phyloP scores from a whole-genome alignment of 2,797 vertebrate species.

The Psittacula derbiana region DNA sequence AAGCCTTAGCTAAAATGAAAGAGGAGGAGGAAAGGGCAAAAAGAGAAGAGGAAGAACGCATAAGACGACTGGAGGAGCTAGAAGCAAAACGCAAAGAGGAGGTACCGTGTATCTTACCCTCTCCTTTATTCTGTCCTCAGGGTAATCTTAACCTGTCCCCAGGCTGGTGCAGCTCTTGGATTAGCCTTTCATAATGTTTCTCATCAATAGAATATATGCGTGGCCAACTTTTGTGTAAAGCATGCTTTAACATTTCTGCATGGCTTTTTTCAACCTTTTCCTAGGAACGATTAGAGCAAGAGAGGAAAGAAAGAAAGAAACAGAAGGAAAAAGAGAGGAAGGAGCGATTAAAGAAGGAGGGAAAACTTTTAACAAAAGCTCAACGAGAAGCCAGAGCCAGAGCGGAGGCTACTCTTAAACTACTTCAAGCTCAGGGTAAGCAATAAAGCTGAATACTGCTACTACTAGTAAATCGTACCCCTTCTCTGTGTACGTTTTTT shows the following conservation, averaged over 20 bases:
- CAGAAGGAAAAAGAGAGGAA: conserved; percentile 98
- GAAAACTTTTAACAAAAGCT: conserved; percentile 92
- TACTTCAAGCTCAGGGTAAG: conserved; percentile 94
- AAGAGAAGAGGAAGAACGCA: conserved; percentile 88
- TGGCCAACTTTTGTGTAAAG: not conserved
- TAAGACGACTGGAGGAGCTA: conserved; percentile 84
- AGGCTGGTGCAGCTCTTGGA: not conserved
- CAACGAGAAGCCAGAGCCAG: conserved; percentile 91
- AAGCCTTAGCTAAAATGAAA: conserved; percentile 93
- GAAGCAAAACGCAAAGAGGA: conserved; percentile 91
- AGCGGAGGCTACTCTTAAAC: conserved; percentile 88
- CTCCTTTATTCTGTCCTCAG: not conserved
- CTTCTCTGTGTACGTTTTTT: not conserved
- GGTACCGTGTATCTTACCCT: conserved; percentile 71
- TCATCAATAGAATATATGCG: not conserved
- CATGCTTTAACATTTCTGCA: not conserved
- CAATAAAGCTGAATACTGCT: not conserved
- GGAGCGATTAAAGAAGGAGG: conserved; percentile 96
- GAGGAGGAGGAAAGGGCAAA: conserved; percentile 86
- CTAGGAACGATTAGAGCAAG: conserved; percentile 93
- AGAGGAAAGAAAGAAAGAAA: conserved; percentile 94
- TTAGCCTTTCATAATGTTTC: not conserved
- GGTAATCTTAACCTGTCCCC: not conserved
- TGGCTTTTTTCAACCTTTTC: not conserved
- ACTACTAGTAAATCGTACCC: not conserved